These are phyloP conservation scores for Hyperoplus lanceolatus DNA, from an alignment of 2,797 vertebrate species.

Conservation along the genomic window DNA sequence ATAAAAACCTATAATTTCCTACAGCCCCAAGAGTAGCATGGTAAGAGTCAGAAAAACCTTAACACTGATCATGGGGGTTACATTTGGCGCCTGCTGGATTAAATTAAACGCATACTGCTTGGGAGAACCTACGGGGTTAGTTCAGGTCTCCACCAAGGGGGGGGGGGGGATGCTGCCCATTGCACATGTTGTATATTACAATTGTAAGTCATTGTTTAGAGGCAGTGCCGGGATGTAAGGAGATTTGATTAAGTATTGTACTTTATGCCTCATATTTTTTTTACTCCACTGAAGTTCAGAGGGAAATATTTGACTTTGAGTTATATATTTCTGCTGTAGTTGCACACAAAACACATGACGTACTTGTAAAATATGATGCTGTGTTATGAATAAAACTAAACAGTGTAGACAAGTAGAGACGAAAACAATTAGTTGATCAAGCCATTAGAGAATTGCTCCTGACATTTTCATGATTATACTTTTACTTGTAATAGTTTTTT, in stretches of 20 bases:
- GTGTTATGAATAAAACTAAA: too few relatives aligned
- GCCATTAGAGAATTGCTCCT: too few relatives aligned
- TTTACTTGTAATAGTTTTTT: background rate
- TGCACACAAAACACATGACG: background rate
- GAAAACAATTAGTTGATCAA: too few relatives aligned
- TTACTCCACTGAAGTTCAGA: too few relatives aligned
- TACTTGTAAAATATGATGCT: background rate
- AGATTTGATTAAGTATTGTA: background rate
- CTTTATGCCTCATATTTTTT: background rate
- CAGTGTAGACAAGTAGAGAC: too few relatives aligned
- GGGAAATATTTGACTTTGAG: background rate
- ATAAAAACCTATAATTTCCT: slow-evolving; percentile 39
- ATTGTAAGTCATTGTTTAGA: background rate
- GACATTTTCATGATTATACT: background rate
- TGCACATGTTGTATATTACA: slow-evolving; percentile 7
- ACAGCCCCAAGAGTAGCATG: slow-evolving; percentile 28
- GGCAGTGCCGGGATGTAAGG: background rate
- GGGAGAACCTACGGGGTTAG: slow-evolving; percentile 18
- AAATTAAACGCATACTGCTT: slow-evolving; percentile 42
- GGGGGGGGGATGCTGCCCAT: background rate
- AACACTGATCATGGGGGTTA: slow-evolving; percentile 42
- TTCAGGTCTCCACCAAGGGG: slow-evolving; percentile 10
- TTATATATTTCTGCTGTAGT: background rate
- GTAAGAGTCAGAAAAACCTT: slow-evolving; percentile 21
- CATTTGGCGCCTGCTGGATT: slow-evolving; percentile 27